Evolutionary conservation across 2,888 invertebrate species (phyloP), one percentile per base, ranked within the genome.

Genomic region (Torymus tubicola): DNA sequence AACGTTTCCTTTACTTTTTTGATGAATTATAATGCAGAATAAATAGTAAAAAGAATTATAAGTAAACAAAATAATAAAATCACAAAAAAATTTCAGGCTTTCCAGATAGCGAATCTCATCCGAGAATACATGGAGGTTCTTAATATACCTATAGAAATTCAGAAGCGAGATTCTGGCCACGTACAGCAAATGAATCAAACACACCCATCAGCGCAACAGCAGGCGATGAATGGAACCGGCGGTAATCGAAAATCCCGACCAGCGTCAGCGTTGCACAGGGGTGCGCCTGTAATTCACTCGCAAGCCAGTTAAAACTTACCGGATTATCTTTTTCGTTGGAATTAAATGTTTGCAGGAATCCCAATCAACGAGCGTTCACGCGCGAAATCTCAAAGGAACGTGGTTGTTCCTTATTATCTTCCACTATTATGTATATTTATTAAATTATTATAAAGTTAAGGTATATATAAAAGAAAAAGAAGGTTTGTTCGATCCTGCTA

Each of bases 51-150:
- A 31, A 21, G 1, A 21, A 21, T 21, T 21, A 21, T 2, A 21
- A 21, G 2, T 21, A 21, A 21, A 21, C 21, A 21, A 21, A 21
- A 21, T 21, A 21, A 21, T 21, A 21, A 21, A 21, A 21, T 21
- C 31, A 31, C 21, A 31, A 31, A 12, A 69, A 24, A 5, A 13
- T 67, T 82, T 84, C 83, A 98, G 96, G 97, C 97, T 81, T 96
- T 96, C 92, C 97, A 98, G 92, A 97, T 98, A 89, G 96, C 97
- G 79, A 97, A 96, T 79, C 93, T 98, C 83, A 97, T 98, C 87
- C 95, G 96, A 89, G 98, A 98, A 91, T 98, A 98, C 91, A 94
- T 94, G 85, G 94, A 95, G 89, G 95, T 95, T 8, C 89, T 94
- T 14, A 92, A 93, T 85, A 88, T 92, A 3, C 91, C 91, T 13